Base-by-base conservation (phyloP, 2,888 invertebrate genomes). In the Piscicola geometra region DNA sequence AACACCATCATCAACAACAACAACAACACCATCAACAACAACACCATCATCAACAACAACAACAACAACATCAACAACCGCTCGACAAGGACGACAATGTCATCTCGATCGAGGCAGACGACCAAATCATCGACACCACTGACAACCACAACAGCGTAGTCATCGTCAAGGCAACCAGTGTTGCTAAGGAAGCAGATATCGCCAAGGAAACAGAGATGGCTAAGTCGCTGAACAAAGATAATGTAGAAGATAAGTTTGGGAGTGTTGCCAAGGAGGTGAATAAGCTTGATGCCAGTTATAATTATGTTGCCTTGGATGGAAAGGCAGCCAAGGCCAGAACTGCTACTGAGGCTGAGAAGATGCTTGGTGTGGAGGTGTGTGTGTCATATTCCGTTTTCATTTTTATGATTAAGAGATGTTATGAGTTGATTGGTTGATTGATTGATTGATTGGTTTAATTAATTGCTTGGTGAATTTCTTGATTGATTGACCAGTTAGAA, bases 41-140 rank as follows among this genome's bases (percentile, higher is more conserved):
- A 21, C 21, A 15, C 21, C 9, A 47, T 47, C 21, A 21, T 15
- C 21, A 47, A 15, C 9, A 15, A 47, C 21, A 47, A 47, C 50
- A 47, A 47, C 9, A 47, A 47, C 9, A 47, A 47, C 9, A 18
- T 56, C n/a, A 56, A 56, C 60, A 56, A n/a, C 60, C 25, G 3
- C 5, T 5, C 3, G 60, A 56, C 21, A 56, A 56, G 60, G 60
- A 56, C 9, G 60, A 56, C 60, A 56, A 56, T 21, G 60, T 56
- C n/a, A 56, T 56, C n/a, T 56, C 60, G 3, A 56, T 56, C 9
- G 60, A 56, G 25, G 60, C 60, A 56, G 60, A 56, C 3, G 60
- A 56, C n/a, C 68, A 15, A 3, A 21, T 18, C 68, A 35, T 21
- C 18, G 32, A 32, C 18, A 21, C 18, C 9, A 9, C n/a, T 30